Evolutionary conservation across 2,888 invertebrate species (phyloP).

Genomic region (Strigamia maritima): DNA sequence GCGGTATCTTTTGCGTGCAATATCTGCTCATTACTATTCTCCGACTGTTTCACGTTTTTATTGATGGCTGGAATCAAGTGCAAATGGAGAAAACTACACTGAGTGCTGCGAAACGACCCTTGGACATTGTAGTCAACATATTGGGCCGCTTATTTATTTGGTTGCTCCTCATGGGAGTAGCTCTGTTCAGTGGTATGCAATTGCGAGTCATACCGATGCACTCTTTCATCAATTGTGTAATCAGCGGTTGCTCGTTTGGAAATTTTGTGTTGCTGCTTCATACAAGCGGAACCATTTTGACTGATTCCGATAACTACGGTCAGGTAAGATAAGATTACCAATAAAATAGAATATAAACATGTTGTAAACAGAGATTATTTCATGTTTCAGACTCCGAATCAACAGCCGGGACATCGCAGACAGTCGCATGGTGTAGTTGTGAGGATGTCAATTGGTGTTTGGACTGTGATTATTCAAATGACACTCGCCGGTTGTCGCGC

Average conservation of each 20-base stretch:
- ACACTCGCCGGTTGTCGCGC: neutral
- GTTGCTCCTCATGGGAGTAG: neutral
- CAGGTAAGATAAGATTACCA: neutral
- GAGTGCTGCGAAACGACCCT: neutral
- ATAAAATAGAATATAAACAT: too few species aligned
- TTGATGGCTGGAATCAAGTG: conserved; percentile 34
- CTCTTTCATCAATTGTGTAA: conserved; percentile 33
- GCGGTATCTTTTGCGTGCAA: conserved; percentile 35
- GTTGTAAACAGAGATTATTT: too few species aligned
- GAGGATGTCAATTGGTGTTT: neutral
- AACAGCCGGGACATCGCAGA: neutral
- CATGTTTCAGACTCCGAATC: neutral
- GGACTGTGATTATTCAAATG: neutral
- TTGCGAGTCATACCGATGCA: conserved; percentile 22
- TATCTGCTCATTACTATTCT: neutral
- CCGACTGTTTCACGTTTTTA: neutral
- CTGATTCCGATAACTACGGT: neutral
- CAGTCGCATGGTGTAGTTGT: neutral
- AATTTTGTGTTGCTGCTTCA: conserved; percentile 25
- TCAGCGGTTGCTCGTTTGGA: conserved; percentile 2
- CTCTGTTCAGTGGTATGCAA: conserved; percentile 7
- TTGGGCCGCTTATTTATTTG: conserved; percentile 7
- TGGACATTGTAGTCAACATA: conserved; percentile 9
- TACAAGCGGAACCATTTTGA: neutral
- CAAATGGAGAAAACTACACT: neutral